Evolutionary conservation across 2,888 invertebrate species (phyloP).

Genomic region (Physocephala rufipes): DNA sequence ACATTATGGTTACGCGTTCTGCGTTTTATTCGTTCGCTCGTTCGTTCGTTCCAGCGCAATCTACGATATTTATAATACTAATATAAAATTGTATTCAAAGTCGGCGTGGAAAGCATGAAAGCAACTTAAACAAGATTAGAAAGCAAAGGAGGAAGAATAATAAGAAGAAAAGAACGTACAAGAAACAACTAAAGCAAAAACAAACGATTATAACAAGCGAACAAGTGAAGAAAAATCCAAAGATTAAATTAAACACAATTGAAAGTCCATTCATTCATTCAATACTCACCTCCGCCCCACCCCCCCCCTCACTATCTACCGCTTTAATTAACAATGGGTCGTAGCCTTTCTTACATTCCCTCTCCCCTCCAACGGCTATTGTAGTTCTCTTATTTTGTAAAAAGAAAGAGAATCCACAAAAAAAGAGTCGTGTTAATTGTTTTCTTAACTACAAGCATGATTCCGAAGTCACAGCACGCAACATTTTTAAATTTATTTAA

Average conservation of each 20-base stretch:
- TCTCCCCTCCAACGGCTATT: too few species aligned
- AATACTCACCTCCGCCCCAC: too few species aligned
- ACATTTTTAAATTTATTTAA: conserved; percentile 46
- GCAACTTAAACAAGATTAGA: conserved; percentile 4
- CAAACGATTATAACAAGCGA: not conserved
- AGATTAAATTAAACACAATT: conserved; percentile 16
- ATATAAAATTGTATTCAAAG: conserved; percentile 8
- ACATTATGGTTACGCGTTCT: too few species aligned
- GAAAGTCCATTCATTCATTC: conserved; percentile 12
- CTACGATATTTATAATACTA: not conserved
- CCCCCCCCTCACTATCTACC: too few species aligned
- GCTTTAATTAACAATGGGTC: too few species aligned
- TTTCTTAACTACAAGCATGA: conserved; percentile 35
- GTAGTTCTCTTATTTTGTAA: too few species aligned
- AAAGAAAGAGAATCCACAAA: too few species aligned
- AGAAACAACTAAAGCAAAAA: conserved; percentile 9
- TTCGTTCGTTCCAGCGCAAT: conserved; percentile 14
- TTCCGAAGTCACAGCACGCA: conserved; percentile 39
- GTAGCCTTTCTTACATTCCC: too few species aligned
- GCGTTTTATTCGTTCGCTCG: too few species aligned
- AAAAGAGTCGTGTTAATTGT: conserved; percentile 27
- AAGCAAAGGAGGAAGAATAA: not conserved
- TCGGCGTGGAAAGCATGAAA: conserved; percentile 24
- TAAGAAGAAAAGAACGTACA: not conserved
- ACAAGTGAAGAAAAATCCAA: conserved; percentile 2